Evolutionary conservation across 2,888 invertebrate genomes (phyloP).

Genomic region (Nomada lathburiana): DNA sequence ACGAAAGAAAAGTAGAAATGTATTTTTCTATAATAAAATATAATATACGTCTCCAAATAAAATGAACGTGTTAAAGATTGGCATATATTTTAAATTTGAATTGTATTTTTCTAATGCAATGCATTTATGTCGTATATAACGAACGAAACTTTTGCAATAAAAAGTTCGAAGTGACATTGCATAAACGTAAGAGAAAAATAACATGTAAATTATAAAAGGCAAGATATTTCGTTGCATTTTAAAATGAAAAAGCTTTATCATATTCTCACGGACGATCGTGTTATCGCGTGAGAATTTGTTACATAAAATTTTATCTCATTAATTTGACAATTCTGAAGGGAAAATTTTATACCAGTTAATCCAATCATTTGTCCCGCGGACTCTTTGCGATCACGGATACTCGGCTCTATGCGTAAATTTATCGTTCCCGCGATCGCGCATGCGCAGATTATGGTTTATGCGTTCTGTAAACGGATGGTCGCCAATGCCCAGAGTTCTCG

Average conservation of each 20-base stretch:
- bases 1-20: background rate
- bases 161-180: slow-evolving; percentile 6
- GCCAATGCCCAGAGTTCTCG: slow-evolving; percentile 67
- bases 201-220: background rate
- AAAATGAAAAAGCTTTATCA: background rate
- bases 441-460: slow-evolving; percentile 77
- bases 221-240: background rate
- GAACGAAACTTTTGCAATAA: background rate
- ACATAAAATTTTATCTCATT: background rate
- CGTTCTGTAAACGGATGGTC: slow-evolving; percentile 77
- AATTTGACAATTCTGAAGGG: background rate
- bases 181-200: background rate
- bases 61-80: background rate
- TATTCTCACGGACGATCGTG: background rate
- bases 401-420: slow-evolving; percentile 70
- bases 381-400: slow-evolving; percentile 8
- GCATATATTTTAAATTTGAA: background rate
- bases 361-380: slow-evolving; percentile 30
- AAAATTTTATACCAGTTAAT: background rate
- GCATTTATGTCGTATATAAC: background rate
- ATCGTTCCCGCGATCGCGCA: slow-evolving; percentile 79
- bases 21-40: background rate
- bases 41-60: background rate
- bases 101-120: background rate
- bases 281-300: background rate